phyloP scores from a whole-genome alignment of 2,888 invertebrate genomes.

The Pollenia angustigena region DNA sequence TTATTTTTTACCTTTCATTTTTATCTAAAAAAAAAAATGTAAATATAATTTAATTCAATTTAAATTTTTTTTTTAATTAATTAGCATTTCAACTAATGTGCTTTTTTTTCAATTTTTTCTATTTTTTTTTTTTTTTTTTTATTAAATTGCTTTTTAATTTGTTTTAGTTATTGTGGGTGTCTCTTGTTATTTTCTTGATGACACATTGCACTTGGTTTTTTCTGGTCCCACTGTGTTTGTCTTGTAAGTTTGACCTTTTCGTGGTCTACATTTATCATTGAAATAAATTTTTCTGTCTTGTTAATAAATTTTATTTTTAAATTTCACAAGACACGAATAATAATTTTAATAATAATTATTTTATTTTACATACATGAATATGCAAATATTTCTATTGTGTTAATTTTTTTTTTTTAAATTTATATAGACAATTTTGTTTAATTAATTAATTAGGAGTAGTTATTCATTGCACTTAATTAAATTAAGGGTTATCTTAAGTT shows the following conservation, averaged over 20 bases:
- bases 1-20: conserved; percentile 46
- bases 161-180: conserved; percentile 37
- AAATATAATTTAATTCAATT: conserved; percentile 42
- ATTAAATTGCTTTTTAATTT: conserved; percentile 57
- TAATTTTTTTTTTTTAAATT: conserved; percentile 26
- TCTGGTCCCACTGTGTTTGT: conserved; percentile 35
- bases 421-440: not conserved
- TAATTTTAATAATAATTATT: conserved; percentile 47
- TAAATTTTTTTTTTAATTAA: conserved; percentile 46
- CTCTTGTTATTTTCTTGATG: conserved; percentile 32
- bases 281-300: conserved; percentile 54
- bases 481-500: conserved; percentile 15
- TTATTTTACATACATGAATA: conserved; percentile 61
- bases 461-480: conserved; percentile 45
- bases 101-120: not conserved
- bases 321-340: conserved; percentile 66
- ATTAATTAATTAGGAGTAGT: conserved; percentile 9
- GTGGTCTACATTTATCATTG: conserved; percentile 65
- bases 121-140: not conserved
- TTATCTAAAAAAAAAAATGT: conserved; percentile 41
- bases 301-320: conserved; percentile 65
- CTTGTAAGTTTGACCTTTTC: conserved; percentile 62
- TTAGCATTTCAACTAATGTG: conserved; percentile 54
- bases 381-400: conserved; percentile 65
- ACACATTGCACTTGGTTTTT: conserved; percentile 30